Evolutionary conservation across 2,113 vertebrate species (phyloP).

Genomic region (Caloenas nicobarica): DNA sequence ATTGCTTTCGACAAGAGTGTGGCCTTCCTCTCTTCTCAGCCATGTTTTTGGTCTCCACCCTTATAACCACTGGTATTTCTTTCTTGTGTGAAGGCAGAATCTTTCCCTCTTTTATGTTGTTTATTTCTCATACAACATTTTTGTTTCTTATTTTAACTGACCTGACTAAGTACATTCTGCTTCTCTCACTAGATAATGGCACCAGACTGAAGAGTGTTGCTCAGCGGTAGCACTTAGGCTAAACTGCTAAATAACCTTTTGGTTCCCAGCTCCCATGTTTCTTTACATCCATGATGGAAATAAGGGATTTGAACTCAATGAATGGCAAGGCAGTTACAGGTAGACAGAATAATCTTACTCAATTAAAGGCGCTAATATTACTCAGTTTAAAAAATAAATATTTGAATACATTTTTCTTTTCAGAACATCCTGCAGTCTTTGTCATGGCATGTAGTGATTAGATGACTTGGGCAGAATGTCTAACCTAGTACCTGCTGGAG

Average conservation of each 20-base stretch:
- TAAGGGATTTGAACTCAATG: neutral
- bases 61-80: neutral
- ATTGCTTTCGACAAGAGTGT: neutral
- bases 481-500: neutral
- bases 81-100: neutral
- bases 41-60: neutral
- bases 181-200: neutral
- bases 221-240: neutral
- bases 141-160: neutral
- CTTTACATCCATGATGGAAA: neutral
- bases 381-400: neutral
- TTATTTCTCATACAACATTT: neutral
- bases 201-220: rapidly evolving
- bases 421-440: neutral
- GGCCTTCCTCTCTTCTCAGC: neutral
- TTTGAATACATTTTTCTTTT: neutral
- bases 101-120: neutral
- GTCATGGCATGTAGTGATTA: neutral
- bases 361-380: neutral
- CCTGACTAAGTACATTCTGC: neutral
- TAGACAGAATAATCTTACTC: neutral
- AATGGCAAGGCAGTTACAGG: neutral
- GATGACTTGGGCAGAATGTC: neutral
- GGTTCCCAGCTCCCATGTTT: neutral
- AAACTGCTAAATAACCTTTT: neutral